Evolutionary conservation across 2,797 vertebrate genomes (phyloP), one percentile per base, ranked within the genome.

Genomic region (Vultur gryphus): DNA sequence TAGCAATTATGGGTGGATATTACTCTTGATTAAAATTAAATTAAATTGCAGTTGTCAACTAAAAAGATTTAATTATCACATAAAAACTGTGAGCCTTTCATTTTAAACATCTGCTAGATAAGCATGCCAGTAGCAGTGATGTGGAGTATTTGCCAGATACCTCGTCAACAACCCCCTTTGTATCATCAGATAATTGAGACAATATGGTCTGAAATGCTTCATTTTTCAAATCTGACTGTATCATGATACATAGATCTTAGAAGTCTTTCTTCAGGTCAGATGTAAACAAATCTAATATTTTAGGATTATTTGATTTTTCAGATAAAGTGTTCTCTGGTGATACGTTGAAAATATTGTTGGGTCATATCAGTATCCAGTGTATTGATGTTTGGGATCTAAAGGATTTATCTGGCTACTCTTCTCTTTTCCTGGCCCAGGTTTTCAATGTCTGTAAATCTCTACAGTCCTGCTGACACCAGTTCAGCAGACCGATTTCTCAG

Each of bases 21-120:
- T 98, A 96, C 82, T 98, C 96, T 96, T 97, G 94, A 98, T 98
- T 98, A 97, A 97, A 98, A 97, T 97, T 96, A 96, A 97, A 97
- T 98, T 96, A 96, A 97, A 97, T 90, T 96, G 88, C 96, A 95
- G 94, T 98, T 97, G 93, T 97, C 95, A 97, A 96, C 89, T 89
- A 88, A 96, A 97, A 69, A 92, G 92, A 95, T 95, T 97, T 97
- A 97, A 98, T 98, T 97, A 97, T 91, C 69, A 66, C 95, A 95
- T 96, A 97, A 97, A 97, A 98, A 86, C 87, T 94, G 95, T 92
- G 96, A 97, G 90, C 37, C 69, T 97, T 94, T 97, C 93, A 91
- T 97, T 97, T 97, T 94, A 94, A 97, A 97, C 97, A 98, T 97
- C 98, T 98, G 97, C 86, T 97, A 88, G 87, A 88, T 67, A 91